Percentiles rank a stretch among this genome's conserved stretches.
Conservation (phyloP, 2,797 vertebrate genomes). For the Falco rusticolus region DNA sequence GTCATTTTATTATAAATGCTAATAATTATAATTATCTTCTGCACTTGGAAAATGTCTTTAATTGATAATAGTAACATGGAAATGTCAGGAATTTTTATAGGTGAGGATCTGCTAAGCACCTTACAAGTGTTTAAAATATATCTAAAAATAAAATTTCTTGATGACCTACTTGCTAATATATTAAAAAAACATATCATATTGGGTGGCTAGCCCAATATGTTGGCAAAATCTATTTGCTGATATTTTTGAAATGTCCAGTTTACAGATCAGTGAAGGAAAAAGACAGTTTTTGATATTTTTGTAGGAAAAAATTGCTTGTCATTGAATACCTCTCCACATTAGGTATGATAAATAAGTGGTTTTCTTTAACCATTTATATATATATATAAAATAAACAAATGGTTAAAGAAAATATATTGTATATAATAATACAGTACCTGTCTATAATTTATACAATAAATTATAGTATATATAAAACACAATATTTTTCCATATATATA, state of each 20-base stretch:
- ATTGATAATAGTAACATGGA: neutral
- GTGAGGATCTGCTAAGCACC: neutral
- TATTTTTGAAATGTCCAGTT: neutral
- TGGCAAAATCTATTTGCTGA: neutral
- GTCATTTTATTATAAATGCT: slow-evolving; percentile 2
- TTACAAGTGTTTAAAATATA: neutral
- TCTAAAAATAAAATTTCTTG: neutral
- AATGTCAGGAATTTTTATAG: neutral
- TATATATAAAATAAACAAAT: neutral
- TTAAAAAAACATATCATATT: neutral
- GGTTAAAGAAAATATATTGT: neutral
- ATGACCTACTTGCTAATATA: neutral
- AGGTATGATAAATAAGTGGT: neutral
- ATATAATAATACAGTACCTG: neutral
- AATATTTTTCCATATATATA: neutral
- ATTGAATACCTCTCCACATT: neutral
- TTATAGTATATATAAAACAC: neutral
- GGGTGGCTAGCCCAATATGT: neutral
- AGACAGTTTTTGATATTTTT: neutral
- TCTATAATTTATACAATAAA: neutral
- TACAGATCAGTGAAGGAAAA: neutral
- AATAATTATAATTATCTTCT: neutral
- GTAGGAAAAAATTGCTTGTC: neutral
- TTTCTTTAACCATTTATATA: neutral
- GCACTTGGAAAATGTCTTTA: neutral